phyloP scores from a whole-genome alignment of 2,113 vertebrate genomes.

The Periophthalmodon schlosseri region DNA sequence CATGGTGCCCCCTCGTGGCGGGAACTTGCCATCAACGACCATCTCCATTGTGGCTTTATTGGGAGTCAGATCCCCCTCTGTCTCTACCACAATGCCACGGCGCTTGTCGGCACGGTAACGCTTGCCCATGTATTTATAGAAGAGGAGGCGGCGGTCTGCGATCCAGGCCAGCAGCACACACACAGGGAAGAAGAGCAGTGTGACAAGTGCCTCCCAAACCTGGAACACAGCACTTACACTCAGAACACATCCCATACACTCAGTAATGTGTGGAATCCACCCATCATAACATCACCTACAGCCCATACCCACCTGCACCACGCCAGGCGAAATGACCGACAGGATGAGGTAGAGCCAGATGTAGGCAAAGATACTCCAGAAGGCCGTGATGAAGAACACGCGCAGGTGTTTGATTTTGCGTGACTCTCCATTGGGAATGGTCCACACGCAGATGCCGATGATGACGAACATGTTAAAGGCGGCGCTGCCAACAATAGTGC shows the following conservation, averaged over 20 bases:
- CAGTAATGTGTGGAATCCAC: background rate
- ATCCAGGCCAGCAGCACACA: conserved; percentile 95
- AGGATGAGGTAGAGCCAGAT: conserved; percentile 97
- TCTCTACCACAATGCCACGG: conserved; percentile 91
- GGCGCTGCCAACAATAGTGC: conserved; percentile 94
- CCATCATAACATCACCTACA: background rate
- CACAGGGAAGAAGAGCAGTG: conserved; percentile 89
- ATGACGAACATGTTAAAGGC: conserved; percentile 99
- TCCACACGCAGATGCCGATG: conserved; percentile 90
- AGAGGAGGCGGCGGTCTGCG: conserved; percentile 92
- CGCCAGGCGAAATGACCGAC: conserved; percentile 86
- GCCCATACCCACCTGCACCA: conserved; percentile 78
- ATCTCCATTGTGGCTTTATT: conserved; percentile 82
- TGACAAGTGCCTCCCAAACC: conserved; percentile 94
- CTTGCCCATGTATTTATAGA: conserved; percentile 97
- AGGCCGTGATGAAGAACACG: conserved; percentile 95
- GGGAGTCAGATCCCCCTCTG: conserved; percentile 86
- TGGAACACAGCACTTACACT: conserved; percentile 36
- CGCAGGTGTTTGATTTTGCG: conserved; percentile 93
- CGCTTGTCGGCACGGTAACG: conserved; percentile 92
- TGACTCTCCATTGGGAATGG: conserved; percentile 85
- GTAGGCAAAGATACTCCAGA: conserved; percentile 98
- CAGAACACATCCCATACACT: background rate
- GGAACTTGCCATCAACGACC: conserved; percentile 81
- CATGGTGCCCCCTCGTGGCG: conserved; percentile 50